Percentiles rank a stretch among this genome's conserved stretches.
These are phyloP conservation scores for Eurois occulta DNA, from an alignment of 2,888 invertebrate species.

Conservation along the genomic window DNA sequence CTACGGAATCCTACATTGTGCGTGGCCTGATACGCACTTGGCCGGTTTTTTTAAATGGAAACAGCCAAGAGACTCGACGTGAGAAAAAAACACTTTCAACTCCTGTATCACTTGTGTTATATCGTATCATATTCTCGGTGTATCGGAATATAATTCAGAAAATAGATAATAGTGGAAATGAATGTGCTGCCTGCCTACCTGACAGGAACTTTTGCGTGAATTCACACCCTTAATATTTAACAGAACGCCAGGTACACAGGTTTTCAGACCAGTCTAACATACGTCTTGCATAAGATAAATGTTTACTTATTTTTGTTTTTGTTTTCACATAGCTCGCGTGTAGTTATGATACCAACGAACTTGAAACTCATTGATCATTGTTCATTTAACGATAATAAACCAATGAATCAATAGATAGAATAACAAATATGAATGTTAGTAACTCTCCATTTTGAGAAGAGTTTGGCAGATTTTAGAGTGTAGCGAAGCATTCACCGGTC, in stretches of 20 bases:
- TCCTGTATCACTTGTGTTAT: neutral
- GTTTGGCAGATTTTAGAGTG: slow-evolving; percentile 1
- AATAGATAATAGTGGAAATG: neutral
- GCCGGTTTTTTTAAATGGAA: neutral
- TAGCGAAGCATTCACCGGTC: neutral
- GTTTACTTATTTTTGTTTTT: slow-evolving; percentile 71
- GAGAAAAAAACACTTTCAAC: neutral
- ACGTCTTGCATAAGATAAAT: slow-evolving; percentile 57
- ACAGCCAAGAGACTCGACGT: neutral
- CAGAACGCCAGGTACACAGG: slow-evolving; percentile 48
- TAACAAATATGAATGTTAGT: slow-evolving; percentile 58
- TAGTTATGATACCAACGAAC: slow-evolving; percentile 67
- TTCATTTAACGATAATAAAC: slow-evolving; percentile 69
- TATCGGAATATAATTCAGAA: neutral
- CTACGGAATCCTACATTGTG: too few relatives aligned
- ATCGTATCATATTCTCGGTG: neutral
- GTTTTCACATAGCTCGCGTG: slow-evolving; percentile 71
- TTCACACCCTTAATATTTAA: slow-evolving; percentile 34
- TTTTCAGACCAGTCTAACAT: slow-evolving; percentile 49
- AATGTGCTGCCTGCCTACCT: neutral
- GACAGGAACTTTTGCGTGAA: slow-evolving; percentile 11
- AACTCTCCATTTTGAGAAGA: slow-evolving; percentile 29
- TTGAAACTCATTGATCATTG: slow-evolving; percentile 74
- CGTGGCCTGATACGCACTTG: too few relatives aligned
- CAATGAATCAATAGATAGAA: slow-evolving; percentile 69